Conservation (phyloP, 2,113 vertebrate species). For the Polyodon spathula region DNA sequence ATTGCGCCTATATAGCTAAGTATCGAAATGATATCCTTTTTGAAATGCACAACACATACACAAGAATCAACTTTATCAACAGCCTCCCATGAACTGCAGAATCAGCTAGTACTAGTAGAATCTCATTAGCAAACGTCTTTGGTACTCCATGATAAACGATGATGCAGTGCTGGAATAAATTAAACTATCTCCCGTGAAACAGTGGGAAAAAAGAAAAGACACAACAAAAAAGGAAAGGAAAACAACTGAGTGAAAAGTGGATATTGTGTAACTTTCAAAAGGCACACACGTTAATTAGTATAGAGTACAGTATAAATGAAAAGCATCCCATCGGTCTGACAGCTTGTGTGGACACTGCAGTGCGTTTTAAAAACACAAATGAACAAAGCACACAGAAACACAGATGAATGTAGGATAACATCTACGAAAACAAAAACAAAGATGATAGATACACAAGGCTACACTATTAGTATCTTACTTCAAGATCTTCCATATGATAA, state of each 20-base stretch:
- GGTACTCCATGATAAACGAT: conserved; percentile 62
- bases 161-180: conserved; percentile 61
- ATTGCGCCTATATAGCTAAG: too few species aligned
- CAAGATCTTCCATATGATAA: too few species aligned
- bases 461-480: too few species aligned
- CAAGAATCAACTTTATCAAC: conserved; percentile 65
- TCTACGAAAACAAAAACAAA: conserved; percentile 21
- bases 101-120: conserved; percentile 39
- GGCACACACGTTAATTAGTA: conserved; percentile 22
- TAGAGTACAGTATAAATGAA: conserved; percentile 12
- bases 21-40: too few species aligned
- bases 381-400: conserved; percentile 46
- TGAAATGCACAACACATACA: too few species aligned
- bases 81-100: conserved; percentile 43
- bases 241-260: conserved; percentile 10
- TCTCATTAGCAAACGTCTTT: conserved; percentile 64
- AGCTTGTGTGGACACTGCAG: conserved; percentile 50
- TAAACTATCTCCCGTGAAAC: conserved; percentile 51
- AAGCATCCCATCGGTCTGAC: conserved; percentile 22
- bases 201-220: conserved; percentile 5
- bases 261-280: conserved; percentile 44
- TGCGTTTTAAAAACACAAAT: conserved; percentile 40
- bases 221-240: neutral
- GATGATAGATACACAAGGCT: too few species aligned
- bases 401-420: conserved; percentile 33